Evolutionary conservation across 2,113 vertebrate genomes (phyloP), one percentile per base, ranked within the genome.

Genomic region (Engystomops pustulosus): DNA sequence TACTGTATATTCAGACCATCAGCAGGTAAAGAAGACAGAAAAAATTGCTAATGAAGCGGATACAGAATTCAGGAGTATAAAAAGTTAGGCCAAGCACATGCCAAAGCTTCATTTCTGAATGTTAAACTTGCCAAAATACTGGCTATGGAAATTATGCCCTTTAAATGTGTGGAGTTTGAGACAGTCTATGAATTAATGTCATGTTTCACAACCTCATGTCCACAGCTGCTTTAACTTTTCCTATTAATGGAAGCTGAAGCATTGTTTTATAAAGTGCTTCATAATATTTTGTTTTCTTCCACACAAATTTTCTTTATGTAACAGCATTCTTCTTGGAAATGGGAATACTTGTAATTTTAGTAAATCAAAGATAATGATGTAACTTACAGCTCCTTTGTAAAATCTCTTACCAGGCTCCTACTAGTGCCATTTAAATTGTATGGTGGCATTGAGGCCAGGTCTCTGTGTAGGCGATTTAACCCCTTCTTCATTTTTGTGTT

Each of bases 131-230:
- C 55, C 55, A 60, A 60, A 60, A n/a, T 60, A 23, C 55, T 65
- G 32, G 27, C 60, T 65, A 65, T 65, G 30, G 60, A 65, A 65
- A 65, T 65, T 65, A 65, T 65, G 60, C 60, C 60, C 27, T 65
- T 65, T 65, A 65, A 65, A 18, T 34, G 60, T 32, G 5, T 65
- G 27, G 27, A 32, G 15, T 65, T 30, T 65, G 14, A 65, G 60
- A 65, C 12, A 32, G 27, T 65, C 27, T 65, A 65, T 32, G 27
- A 32, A 65, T 65, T 65, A 65, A 65, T 65, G 60, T 65, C 60
- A 65, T 32, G 60, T 34, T 32, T 65, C 14, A 32, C 27, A 17
- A 5, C 14, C 1, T 30, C 27, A 34, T 17, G 32, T 32, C 60
- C 60, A 65, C 27, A 32, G 60, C 60, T 65, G 60, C 30, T 65